Percentiles rank a stretch among this genome's conserved stretches.
phyloP scores from a whole-genome alignment of 2,113 vertebrate species.

The Malurus alboscapulatus region DNA sequence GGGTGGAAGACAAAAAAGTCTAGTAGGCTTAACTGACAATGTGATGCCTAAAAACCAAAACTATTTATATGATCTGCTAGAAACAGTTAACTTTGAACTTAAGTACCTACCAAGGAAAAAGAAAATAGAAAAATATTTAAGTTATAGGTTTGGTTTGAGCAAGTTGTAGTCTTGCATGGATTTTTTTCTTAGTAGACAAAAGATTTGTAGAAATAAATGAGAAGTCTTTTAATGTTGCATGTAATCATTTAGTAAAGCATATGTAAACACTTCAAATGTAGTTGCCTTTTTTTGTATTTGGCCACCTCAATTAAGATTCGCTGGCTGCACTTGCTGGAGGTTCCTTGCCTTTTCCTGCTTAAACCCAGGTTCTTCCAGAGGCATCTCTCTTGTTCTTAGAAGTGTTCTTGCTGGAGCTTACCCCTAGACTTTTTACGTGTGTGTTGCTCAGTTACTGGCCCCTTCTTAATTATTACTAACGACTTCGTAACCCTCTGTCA shows the following conservation, averaged over 20 bases:
- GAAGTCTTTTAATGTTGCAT: neutral
- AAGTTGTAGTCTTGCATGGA: neutral
- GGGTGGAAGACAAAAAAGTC: neutral
- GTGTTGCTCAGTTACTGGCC: neutral
- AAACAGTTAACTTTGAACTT: neutral
- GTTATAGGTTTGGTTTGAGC: neutral
- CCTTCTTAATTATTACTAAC: neutral
- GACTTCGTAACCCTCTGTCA: neutral
- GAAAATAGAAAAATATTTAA: neutral
- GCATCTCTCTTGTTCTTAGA: neutral
- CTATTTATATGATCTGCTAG: rapidly evolving
- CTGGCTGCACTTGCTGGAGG: rapidly evolving
- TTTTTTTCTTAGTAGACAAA: neutral
- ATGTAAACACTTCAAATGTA: neutral
- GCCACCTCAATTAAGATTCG: rapidly evolving
- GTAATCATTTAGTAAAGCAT: neutral
- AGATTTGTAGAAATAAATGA: neutral
- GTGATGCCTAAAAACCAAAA: neutral
- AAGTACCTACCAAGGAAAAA: neutral
- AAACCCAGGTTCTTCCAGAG: neutral
- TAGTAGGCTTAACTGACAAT: neutral
- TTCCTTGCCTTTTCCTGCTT: neutral
- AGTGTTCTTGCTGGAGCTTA: neutral
- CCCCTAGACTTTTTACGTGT: neutral
- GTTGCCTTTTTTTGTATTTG: neutral